Evolutionary conservation across 2,888 invertebrate genomes (phyloP), one percentile per base, ranked within the genome.

Genomic region (Megastigmus dorsalis): DNA sequence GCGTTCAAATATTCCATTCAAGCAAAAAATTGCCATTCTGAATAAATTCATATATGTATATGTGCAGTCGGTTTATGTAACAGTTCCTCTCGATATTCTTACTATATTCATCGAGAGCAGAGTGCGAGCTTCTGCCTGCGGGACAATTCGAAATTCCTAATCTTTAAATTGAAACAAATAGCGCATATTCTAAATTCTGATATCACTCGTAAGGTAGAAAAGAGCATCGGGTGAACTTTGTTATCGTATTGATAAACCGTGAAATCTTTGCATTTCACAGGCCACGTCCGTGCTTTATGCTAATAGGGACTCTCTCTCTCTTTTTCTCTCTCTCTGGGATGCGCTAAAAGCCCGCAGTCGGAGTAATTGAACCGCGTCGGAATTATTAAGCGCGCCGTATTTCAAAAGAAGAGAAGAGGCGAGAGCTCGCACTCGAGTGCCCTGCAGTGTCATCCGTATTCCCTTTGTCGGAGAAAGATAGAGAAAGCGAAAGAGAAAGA

Each of bases 361-460:
- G n/a, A 60, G 41, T 70, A 70, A 71, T 71, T 65, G 38, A 63
- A 65, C 33, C 57, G 48, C 48, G 38, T 30, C 23, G 45, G 45
- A 70, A 54, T 63, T 62, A 45, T 55, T 45, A 55, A 54, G 70
- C 55, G 2, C 33, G 60, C 3, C 20, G 48, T 38, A 28, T 63
- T 54, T 57, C 65, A 57, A 71, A 65, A 71, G 65, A 57, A 57
- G 28, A 36, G 50, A 50, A 30, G 30, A 36, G 52, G 30, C 13
- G 10, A 5, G 20, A 28, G 28, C 52, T 41, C 38, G 18, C 10
- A 26, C 41, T 57, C 36, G 73, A 73, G 73, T 67, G 45, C 30
- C 23, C 43, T 66, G 50, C 65, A 52, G 60, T 52, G 54, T 50
- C 60, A 45, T 54, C 26, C 54, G 65, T 62, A 73, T 73, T 67